phyloP scores from a whole-genome alignment of 1,140 invertebrate genomes.

The Apocrypta bakeri region DNA sequence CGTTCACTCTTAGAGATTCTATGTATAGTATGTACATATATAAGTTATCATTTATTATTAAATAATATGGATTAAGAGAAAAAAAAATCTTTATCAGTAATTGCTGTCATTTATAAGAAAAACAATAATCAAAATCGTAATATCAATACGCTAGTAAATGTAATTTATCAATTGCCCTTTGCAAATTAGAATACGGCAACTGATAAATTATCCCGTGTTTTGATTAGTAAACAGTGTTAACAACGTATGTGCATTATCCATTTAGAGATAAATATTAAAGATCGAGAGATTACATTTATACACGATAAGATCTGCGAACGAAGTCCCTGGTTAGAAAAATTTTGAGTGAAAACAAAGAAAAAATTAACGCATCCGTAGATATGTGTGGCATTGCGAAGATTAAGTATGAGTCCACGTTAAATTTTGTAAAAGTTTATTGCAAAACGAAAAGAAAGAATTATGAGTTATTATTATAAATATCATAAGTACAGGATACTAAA shows the following conservation, averaged over 20 bases:
- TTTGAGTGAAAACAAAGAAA: no score
- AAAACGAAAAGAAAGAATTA: neutral
- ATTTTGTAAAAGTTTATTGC: neutral
- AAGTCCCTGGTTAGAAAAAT: conserved; percentile 26
- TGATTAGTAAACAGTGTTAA: conserved; percentile 33
- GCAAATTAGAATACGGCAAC: neutral
- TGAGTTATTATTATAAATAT: neutral
- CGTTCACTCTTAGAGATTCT: conserved; percentile 32
- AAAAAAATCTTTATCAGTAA: conserved; percentile 30
- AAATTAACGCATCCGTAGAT: no score
- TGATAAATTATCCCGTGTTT: conserved; percentile 25
- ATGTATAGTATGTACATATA: conserved; percentile 50
- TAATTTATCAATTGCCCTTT: conserved; percentile 10
- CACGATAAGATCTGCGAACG: neutral
- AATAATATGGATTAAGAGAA: conserved; percentile 12
- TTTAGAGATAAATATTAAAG: conserved; percentile 31
- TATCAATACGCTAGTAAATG: conserved; percentile 14
- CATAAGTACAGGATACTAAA: neutral
- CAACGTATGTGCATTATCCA: conserved; percentile 1
- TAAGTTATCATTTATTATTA: conserved; percentile 25
- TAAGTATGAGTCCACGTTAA: neutral
- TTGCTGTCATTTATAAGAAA: conserved; percentile 35
- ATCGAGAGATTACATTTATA: conserved; percentile 13
- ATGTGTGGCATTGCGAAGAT: no score
- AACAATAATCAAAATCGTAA: conserved; percentile 45